Conservation (phyloP, 1,140 invertebrate genomes). For the Drosophila busckii region DNA sequence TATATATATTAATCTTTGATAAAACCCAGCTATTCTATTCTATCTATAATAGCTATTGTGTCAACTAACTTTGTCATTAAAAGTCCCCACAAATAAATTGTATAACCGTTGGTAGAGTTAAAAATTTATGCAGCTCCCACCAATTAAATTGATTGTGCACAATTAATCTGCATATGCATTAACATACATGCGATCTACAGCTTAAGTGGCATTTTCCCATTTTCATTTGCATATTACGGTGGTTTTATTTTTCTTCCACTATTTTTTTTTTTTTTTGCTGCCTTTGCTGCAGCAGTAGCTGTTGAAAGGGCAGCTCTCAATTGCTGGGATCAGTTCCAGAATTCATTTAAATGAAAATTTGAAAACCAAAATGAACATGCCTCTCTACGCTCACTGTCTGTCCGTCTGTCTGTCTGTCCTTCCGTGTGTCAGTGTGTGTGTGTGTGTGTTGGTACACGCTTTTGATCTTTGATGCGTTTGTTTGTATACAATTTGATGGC, state of each 20-base stretch:
- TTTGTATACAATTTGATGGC: conserved; percentile 78
- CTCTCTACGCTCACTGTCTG: conserved; percentile 21
- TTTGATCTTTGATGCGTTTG: conserved; percentile 77
- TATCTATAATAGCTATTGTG: too few species aligned
- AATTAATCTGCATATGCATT: conserved; percentile 12
- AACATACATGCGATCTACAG: conserved; percentile 12
- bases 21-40: too few species aligned
- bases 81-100: too few species aligned
- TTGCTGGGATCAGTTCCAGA: conserved; percentile 36
- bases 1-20: too few species aligned
- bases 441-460: conserved; percentile 48
- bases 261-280: conserved; percentile 1
- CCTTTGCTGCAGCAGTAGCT: conserved; percentile 9
- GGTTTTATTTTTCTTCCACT: conserved; percentile 1
- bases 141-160: too few species aligned
- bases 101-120: too few species aligned
- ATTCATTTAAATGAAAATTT: conserved; percentile 53
- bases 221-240: conserved; percentile 7
- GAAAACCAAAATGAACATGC: conserved; percentile 32
- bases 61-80: too few species aligned
- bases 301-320: conserved; percentile 39
- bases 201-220: conserved; percentile 12
- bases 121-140: too few species aligned
- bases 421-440: neutral
- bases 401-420: neutral